Conservation (phyloP, 1,140 invertebrate genomes). For the Hyles euphorbiae region DNA sequence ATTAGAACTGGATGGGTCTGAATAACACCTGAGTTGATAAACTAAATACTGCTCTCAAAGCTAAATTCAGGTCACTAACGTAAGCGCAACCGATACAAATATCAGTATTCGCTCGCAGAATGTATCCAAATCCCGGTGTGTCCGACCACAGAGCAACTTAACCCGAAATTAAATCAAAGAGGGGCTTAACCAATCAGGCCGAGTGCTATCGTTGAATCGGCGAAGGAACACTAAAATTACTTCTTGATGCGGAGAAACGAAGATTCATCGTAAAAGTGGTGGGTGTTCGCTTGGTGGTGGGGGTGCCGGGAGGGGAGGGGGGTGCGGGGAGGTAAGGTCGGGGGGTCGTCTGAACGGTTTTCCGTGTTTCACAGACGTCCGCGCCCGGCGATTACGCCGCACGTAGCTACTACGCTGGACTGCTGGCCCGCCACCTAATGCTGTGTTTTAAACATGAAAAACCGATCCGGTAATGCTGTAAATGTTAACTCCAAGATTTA, state of each 20-base stretch:
- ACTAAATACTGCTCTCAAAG: constrained; percentile 1
- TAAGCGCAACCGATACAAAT: constrained; percentile 24
- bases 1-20: too few relatives aligned
- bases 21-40: constrained; percentile 1
- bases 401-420: constrained; percentile 47
- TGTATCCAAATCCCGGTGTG: constrained; percentile 50
- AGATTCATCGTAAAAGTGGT: constrained; percentile 75
- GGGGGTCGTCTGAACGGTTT: constrained; percentile 70
- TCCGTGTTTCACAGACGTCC: constrained; percentile 68
- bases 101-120: constrained; percentile 20
- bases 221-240: constrained; percentile 74
- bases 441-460: constrained; percentile 71
- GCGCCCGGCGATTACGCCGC: constrained; percentile 60
- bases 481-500: constrained; percentile 48
- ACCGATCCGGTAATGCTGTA: constrained; percentile 65
- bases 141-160: constrained; percentile 63
- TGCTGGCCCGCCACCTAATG: constrained; percentile 52
- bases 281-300: constrained; percentile 34
- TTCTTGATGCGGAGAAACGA: constrained; percentile 75
- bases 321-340: constrained; percentile 17
- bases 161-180: constrained; percentile 75
- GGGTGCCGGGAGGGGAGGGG: constrained; percentile 7
- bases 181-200: constrained; percentile 71
- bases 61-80: constrained; percentile 6
- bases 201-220: constrained; percentile 75